These are phyloP conservation scores for Solenopsis invicta DNA, from an alignment of 1,140 invertebrate genomes.

Conservation along the genomic window DNA sequence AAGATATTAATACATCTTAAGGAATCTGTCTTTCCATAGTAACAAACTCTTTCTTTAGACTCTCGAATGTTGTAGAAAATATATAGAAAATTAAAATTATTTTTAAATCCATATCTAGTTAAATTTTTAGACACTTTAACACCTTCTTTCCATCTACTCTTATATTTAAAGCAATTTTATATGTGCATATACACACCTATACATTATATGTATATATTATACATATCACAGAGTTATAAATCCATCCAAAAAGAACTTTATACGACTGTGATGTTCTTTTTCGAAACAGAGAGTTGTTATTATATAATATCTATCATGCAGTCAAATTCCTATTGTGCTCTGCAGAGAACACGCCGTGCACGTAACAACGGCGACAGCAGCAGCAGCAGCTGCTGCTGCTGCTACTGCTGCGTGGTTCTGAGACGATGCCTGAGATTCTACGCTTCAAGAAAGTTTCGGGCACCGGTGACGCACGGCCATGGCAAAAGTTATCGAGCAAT, in stretches of 20 bases:
- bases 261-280: not conserved
- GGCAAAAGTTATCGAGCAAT: conserved; percentile 70
- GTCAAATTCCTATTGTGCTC: conserved; percentile 24
- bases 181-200: not conserved
- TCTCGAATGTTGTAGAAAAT: not conserved
- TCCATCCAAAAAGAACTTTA: not conserved
- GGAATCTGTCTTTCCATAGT: not conserved
- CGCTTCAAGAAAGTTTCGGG: conserved; percentile 57
- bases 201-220: not conserved
- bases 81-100: not conserved
- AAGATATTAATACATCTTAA: conserved; percentile 39
- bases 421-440: conserved; percentile 58
- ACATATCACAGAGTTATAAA: not conserved
- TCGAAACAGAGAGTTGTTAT: not conserved
- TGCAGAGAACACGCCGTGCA: conserved; percentile 15
- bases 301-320: conserved; percentile 33
- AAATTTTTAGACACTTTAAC: no score
- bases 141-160: not conserved
- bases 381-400: conserved; percentile 47
- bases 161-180: not conserved
- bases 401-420: conserved; percentile 55
- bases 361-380: conserved; percentile 10
- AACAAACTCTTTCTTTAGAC: not conserved
- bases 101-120: not conserved
- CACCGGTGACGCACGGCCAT: conserved; percentile 43